Evolutionary conservation across 2,113 vertebrate genomes (phyloP).

Genomic region (Periophthalmus modestus): DNA sequence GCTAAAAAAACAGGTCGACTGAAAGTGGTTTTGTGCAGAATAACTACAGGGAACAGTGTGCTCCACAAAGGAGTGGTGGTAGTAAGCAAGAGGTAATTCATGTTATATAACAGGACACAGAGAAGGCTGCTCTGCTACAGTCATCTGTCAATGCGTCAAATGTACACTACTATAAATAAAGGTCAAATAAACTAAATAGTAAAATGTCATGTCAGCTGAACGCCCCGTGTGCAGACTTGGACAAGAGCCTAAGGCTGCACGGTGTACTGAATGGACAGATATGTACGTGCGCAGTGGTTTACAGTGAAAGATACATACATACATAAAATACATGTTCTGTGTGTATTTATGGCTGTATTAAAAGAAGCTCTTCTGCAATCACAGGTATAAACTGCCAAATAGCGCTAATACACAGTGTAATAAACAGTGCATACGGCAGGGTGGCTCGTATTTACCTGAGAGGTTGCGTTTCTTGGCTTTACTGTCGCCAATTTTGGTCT

Average conservation of each 20-base stretch:
- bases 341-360: background rate
- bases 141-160: background rate
- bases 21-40: background rate
- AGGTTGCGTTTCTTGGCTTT: conserved; percentile 69
- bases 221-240: conserved; percentile 5
- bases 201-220: background rate
- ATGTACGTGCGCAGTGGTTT: background rate
- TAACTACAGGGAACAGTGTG: background rate
- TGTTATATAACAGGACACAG: background rate
- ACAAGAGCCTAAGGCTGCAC: conserved; percentile 7
- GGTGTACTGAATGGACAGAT: background rate
- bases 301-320: background rate
- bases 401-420: background rate
- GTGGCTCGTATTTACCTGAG: conserved; percentile 74
- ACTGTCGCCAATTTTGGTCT: conserved; percentile 66
- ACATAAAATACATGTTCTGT: background rate
- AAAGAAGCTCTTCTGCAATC: background rate
- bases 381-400: conserved; percentile 22
- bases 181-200: background rate
- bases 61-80: background rate
- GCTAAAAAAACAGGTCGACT: background rate
- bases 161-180: background rate
- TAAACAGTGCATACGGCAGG: conserved; percentile 1
- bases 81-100: background rate
- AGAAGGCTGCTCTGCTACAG: background rate